Percentiles rank a stretch among this genome's conserved stretches.
These are phyloP conservation scores for Athene noctua DNA, from an alignment of 2,113 vertebrate species.

Conservation along the genomic window DNA sequence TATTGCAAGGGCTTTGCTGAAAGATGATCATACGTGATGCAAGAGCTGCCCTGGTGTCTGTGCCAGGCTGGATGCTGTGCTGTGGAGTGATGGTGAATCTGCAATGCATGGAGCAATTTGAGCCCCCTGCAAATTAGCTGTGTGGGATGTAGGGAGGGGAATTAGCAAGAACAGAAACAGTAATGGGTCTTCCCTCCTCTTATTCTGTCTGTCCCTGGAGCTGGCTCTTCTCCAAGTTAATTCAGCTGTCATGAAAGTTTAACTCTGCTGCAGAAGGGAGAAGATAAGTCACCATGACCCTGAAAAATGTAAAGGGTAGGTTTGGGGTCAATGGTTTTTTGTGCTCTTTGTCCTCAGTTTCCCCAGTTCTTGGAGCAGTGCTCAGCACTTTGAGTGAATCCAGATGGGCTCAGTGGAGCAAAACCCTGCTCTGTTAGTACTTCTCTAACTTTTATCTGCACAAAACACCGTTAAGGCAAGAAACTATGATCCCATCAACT, in stretches of 20 bases:
- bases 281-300: background rate
- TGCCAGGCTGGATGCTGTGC: background rate
- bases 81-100: background rate
- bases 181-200: background rate
- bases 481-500: background rate
- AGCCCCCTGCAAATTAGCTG: background rate
- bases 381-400: background rate
- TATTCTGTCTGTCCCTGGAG: background rate
- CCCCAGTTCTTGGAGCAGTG: background rate
- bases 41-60: background rate
- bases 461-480: background rate
- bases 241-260: conserved; percentile 26
- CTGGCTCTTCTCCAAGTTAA: background rate
- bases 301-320: background rate
- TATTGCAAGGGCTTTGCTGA: background rate
- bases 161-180: background rate
- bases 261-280: background rate
- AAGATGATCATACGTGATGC: rapidly evolving
- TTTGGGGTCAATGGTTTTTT: background rate
- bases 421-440: background rate
- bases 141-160: background rate
- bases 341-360: background rate
- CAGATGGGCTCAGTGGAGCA: background rate
- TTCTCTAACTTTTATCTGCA: background rate
- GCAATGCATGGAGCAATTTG: background rate